Conservation (phyloP, 2,113 vertebrate genomes). For the Columba janthina region DNA sequence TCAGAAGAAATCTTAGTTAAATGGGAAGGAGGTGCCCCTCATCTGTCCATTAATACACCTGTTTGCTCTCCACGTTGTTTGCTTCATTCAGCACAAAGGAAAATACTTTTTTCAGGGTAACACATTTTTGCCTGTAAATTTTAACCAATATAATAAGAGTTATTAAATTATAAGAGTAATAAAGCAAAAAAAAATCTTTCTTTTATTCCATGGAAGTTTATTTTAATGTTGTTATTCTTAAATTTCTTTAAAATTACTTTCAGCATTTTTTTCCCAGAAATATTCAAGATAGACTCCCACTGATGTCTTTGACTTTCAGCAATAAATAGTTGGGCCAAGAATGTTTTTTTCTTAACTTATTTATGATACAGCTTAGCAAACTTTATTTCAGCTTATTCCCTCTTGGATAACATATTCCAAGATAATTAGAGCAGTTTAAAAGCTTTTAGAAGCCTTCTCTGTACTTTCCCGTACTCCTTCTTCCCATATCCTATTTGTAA, state of each 20-base stretch:
- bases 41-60: neutral
- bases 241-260: neutral
- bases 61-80: neutral
- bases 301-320: neutral
- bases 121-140: fast-evolving
- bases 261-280: neutral
- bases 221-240: neutral
- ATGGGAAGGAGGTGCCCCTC: neutral
- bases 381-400: neutral
- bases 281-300: neutral
- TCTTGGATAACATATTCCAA: neutral
- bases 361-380: neutral
- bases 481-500: neutral
- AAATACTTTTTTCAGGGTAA: neutral
- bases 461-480: neutral
- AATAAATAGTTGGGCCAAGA: neutral
- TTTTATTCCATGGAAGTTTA: neutral
- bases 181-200: neutral
- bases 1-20: neutral
- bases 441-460: neutral
- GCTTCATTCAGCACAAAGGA: neutral
- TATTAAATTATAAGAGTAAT: neutral
- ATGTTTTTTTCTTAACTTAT: neutral
- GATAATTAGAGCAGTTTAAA: neutral
- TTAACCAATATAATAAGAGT: neutral